Evolutionary conservation across 2,113 vertebrate genomes (phyloP), one percentile per base, ranked within the genome.

Genomic region (Lynx canadensis): DNA sequence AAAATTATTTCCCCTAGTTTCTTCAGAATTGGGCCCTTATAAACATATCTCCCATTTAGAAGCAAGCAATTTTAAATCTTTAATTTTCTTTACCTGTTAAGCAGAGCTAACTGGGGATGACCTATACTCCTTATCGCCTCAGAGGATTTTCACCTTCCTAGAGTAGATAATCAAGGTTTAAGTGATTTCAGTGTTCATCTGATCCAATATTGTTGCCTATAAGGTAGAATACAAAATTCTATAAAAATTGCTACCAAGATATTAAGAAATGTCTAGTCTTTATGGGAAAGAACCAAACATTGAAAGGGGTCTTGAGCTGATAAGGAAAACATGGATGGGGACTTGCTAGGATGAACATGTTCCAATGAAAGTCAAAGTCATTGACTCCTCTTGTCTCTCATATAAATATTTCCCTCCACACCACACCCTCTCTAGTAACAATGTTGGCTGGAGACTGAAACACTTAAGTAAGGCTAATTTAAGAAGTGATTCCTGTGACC

Each of bases 1-100:
- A 85, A 98, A 94, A 84, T 38, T 16, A 93, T 63, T 86, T 65
- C 6, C 23, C 41, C 78, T 87, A 23, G 85, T 95, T 95, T 65
- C 82, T 79, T 91, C 19, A 23, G 36, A 95, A 65, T 13, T 19
- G 1, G 33, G 71, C 1, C 83, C 89, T 87, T 50, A 80, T 50
- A 87, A 69, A 78, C 4, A 69, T 92, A 36, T 48, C 33, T 84
- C 4, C 19, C 31, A 74, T 38, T 33, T 48, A 68, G 33, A 33
- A 33, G 48, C n/a, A 83, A 91, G 68, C 12, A 80, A 76, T 82
- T 86, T 85, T 11, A 60, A 10, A 45, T 85, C 33, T 95, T 96
- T 80, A 48, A 84, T 80, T 95, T 87, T 65, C 29, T 13, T 95
- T 50, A 73, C 45, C 33, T 79, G 18, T 80, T 55, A 82, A 82